These are phyloP conservation scores for Lepus timidus DNA, from an alignment of 2,113 vertebrate species.

Conservation along the genomic window DNA sequence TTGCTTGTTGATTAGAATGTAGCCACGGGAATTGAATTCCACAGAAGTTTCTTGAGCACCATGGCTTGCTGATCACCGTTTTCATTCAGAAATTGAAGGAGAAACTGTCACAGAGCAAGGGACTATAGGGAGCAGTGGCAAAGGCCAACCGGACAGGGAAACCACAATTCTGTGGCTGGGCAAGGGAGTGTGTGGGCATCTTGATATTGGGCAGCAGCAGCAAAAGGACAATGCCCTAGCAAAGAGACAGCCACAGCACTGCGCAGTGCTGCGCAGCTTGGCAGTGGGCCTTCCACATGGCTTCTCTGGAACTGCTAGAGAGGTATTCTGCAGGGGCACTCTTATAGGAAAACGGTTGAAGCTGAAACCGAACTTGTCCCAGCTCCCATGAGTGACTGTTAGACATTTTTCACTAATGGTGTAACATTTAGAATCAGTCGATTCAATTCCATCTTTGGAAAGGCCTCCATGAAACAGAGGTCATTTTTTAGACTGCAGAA, in stretches of 20 bases:
- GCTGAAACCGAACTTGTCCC: not conserved
- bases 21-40: not conserved
- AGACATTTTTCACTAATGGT: slow-evolving; percentile 43
- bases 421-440: slow-evolving; percentile 46
- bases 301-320: not conserved
- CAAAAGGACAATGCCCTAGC: not conserved
- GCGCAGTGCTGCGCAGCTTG: not conserved
- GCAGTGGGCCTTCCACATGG: not conserved
- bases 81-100: not conserved
- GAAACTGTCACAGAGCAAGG: not conserved
- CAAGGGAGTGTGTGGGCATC: rapidly evolving
- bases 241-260: not conserved
- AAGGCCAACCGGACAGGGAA: not conserved
- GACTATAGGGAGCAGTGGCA: not conserved
- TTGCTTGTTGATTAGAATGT: slow-evolving; percentile 6
- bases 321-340: not conserved
- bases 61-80: not conserved
- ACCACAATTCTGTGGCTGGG: not conserved
- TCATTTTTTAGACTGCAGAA: slow-evolving; percentile 55
- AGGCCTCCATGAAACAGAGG: slow-evolving; percentile 51
- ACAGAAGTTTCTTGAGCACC: not conserved
- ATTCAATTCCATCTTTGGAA: slow-evolving; percentile 49
- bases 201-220: not conserved
- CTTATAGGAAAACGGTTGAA: not conserved
- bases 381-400: slow-evolving; percentile 3